A percentile compares a stretch with the other conserved stretches of the same genome.
Evolutionary conservation across 2,113 vertebrate genomes (phyloP).

Genomic region (Brachypodius melanocephalos): DNA sequence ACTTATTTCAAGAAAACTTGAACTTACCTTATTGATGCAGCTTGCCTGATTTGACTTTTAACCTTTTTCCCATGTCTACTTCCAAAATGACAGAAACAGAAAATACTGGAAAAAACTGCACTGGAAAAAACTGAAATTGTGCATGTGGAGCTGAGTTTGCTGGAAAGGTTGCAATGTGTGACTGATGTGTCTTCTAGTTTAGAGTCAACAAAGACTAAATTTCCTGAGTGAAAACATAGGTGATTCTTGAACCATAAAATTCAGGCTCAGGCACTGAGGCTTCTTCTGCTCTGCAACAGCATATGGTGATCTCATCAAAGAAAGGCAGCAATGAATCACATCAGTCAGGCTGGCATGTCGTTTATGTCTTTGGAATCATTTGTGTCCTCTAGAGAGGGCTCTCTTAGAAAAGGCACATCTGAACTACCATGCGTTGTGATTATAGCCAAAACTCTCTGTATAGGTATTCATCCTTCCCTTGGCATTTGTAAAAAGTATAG

Average conservation of each 20-base stretch:
- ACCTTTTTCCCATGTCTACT: neutral
- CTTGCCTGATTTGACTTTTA: neutral
- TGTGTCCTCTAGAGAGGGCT: neutral
- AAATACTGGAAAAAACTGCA: neutral
- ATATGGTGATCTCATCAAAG: slow-evolving; percentile 15
- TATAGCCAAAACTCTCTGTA: neutral
- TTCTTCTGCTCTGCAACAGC: neutral
- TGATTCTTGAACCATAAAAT: slow-evolving; percentile 19
- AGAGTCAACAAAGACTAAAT: neutral
- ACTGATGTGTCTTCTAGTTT: neutral
- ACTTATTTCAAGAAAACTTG: neutral
- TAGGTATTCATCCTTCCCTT: neutral
- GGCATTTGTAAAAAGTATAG: neutral
- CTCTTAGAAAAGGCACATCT: neutral
- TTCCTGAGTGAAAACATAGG: neutral
- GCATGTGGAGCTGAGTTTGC: neutral
- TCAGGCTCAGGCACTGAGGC: neutral
- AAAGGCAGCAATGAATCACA: neutral
- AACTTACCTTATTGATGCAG: neutral
- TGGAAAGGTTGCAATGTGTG: neutral
- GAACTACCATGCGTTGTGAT: neutral
- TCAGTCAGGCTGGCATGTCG: neutral
- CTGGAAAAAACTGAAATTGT: neutral
- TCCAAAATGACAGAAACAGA: neutral
- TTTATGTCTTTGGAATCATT: neutral